Conservation (phyloP, 2,797 vertebrate species). For the Scyliorhinus canicula region DNA sequence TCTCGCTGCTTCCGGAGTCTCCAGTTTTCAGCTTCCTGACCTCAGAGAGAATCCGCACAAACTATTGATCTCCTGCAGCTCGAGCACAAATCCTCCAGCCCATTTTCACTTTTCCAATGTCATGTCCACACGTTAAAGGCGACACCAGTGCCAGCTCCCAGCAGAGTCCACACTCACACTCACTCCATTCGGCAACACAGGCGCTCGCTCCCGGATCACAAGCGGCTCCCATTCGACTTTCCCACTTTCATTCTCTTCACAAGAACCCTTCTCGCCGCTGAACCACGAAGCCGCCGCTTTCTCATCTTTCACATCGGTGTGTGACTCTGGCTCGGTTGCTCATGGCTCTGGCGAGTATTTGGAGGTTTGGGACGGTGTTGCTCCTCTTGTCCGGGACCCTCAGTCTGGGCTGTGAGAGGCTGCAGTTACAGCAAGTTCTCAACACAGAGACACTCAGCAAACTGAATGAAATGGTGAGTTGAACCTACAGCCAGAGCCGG, state of each 20-base stretch:
- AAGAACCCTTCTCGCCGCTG: too few species aligned
- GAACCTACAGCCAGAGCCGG: too few species aligned
- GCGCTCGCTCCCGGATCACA: conserved; percentile 1
- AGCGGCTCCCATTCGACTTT: background rate
- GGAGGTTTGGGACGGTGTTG: background rate
- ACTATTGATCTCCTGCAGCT: background rate
- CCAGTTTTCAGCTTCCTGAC: background rate
- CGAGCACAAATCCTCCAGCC: background rate
- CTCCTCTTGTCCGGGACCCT: background rate
- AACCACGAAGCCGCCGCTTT: background rate
- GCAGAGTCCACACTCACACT: background rate
- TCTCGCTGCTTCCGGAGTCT: background rate
- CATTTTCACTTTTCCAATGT: background rate
- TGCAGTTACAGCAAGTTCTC: conserved; percentile 15
- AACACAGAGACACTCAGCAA: background rate
- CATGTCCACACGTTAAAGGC: background rate
- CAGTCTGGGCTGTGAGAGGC: conserved; percentile 1
- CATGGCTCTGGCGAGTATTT: background rate
- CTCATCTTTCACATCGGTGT: background rate
- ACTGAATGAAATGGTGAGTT: conserved; percentile 6
- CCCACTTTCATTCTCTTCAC: background rate
- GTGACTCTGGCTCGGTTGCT: background rate
- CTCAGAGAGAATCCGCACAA: background rate
- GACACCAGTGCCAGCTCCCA: background rate
- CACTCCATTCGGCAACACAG: background rate